Evolutionary conservation across 1,140 invertebrate genomes (phyloP), one percentile per base, ranked within the genome.

Genomic region (Trachelipus rathkii): DNA sequence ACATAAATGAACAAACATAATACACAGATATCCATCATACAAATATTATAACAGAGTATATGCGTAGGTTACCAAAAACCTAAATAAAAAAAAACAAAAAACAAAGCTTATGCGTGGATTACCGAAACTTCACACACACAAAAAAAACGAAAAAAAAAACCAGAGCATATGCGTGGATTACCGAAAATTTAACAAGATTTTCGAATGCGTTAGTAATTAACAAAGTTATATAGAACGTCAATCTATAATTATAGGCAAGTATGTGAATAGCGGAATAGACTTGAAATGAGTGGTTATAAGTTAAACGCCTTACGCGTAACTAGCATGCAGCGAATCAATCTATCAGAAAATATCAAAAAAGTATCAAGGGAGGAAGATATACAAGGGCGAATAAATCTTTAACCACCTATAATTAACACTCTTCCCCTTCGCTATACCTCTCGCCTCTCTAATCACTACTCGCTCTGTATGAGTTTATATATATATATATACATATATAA

Each of bases 291-390:
- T 15, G 50, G 50, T 60, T 60, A 60, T 13, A 60, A 13, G 11
- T 19, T 13, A 60, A 60, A 60, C 50, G 50, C 11, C 50, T 60
- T 15, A 60, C 50, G 19, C 50, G 50, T 60, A 60, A 60, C 50
- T 60, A 60, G 50, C 50, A 60, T 60, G 50, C 50, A 60, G 50
- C 11, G 50, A 60, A 60, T 60, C 50, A 60, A 60, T 60, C 50
- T 60, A 60, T 60, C 50, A 60, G 50, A 60, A 60, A 60, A 19
- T 60, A 60, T 60, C 50, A 60, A 60, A 19, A 19, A 60, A 19
- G n/a, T 13, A 60, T 60, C 19, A 15, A 19, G 19, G 50, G 50
- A 15, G 19, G 50, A 60, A 13, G 50, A 60, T 13, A 60, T 60
- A 60, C 50, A 19, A 60, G 50, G 19, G 50, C 50, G 50, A 60